Conservation (phyloP, 2,888 invertebrate species). For the Chrysodeixis includens region DNA sequence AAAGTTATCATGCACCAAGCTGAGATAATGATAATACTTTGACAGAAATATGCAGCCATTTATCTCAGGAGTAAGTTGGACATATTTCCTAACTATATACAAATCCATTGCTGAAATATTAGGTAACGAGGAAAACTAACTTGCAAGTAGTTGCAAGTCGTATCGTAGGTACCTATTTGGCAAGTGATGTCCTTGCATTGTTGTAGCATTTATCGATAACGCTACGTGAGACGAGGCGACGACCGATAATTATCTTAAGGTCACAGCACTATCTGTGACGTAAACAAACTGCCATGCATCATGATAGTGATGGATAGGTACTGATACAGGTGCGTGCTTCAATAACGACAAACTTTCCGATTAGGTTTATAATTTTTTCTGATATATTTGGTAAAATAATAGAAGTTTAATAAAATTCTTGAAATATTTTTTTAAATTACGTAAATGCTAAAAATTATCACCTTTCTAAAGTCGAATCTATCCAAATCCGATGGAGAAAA, state of each 20-base stretch:
- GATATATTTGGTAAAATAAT: background rate
- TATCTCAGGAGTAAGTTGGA: constrained; percentile 40
- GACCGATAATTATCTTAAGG: constrained; percentile 88
- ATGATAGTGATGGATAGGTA: constrained; percentile 66
- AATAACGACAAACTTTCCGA: background rate
- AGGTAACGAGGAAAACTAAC: constrained; percentile 50
- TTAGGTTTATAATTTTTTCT: background rate
- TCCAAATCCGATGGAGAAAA: too few relatives aligned
- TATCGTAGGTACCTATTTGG: constrained; percentile 52
- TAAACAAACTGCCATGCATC: constrained; percentile 72
- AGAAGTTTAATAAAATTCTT: too few relatives aligned
- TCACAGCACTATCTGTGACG: constrained; percentile 85
- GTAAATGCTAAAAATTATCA: too few relatives aligned
- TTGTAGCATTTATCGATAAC: constrained; percentile 79
- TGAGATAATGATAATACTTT: constrained; percentile 55
- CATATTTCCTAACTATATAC: constrained; percentile 44
- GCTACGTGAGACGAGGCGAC: constrained; percentile 79
- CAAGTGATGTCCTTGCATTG: constrained; percentile 81
- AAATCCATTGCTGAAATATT: constrained; percentile 39
- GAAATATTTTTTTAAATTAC: background rate
- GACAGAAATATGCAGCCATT: constrained; percentile 51
- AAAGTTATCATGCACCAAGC: constrained; percentile 46
- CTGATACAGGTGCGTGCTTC: constrained; percentile 68
- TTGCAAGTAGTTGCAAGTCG: too few relatives aligned
- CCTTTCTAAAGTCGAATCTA: too few relatives aligned